Percentiles rank a stretch among this genome's conserved stretches.
Evolutionary conservation across 2,888 invertebrate species (phyloP).

Genomic region (Cheiracanthium punctorium): DNA sequence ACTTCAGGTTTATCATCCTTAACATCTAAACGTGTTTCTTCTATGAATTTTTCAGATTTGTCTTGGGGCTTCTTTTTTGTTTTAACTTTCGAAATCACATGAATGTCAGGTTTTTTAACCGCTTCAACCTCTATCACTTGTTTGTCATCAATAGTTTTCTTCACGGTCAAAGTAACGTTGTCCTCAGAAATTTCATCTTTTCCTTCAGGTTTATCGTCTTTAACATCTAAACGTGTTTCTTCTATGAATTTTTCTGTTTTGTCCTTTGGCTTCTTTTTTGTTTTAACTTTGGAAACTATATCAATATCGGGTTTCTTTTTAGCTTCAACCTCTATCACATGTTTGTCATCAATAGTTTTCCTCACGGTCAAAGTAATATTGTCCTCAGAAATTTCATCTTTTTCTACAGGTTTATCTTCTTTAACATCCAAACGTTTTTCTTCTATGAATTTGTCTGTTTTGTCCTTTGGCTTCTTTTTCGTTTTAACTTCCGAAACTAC

Average conservation of each 20-base stretch:
- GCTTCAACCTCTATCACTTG: background rate
- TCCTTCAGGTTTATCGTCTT: background rate
- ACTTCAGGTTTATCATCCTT: background rate
- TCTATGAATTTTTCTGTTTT: background rate
- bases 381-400: background rate
- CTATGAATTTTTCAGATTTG: background rate
- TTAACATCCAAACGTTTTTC: background rate
- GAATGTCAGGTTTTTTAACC: background rate
- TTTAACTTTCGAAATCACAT: slow-evolving; percentile 18
- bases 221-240: background rate
- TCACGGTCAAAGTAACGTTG: background rate
- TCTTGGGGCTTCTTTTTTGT: slow-evolving; percentile 35
- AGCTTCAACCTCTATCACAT: background rate
- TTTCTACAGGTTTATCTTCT: background rate
- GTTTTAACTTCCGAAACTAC: slow-evolving; percentile 14
- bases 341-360: background rate
- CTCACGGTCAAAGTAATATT: background rate
- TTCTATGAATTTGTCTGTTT: background rate
- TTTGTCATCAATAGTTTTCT: background rate
- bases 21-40: background rate
- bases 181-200: background rate
- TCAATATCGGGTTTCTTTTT: background rate
- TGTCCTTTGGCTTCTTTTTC: slow-evolving; percentile 34
- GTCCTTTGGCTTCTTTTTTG: slow-evolving; percentile 4
- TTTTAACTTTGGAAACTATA: background rate